phyloP scores from a whole-genome alignment of 2,888 invertebrate genomes.

The Tolmerus cingulatus region DNA sequence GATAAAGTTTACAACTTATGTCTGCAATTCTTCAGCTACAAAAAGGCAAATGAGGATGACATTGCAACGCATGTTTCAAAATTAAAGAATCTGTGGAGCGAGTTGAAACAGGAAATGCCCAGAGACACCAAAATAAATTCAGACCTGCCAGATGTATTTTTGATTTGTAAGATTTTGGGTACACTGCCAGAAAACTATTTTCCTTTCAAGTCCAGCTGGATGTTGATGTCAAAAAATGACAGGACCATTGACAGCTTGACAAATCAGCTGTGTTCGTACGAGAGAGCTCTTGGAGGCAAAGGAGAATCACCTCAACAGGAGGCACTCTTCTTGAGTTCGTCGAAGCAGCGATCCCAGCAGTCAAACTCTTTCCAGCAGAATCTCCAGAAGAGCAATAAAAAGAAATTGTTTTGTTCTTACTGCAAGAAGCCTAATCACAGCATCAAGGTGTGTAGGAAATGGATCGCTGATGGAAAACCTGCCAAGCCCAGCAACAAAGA shows the following conservation, averaged over 20 bases:
- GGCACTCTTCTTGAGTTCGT: no score
- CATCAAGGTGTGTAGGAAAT: slow-evolving; percentile 40
- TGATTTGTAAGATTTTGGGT: slow-evolving; percentile 52
- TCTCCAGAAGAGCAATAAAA: slow-evolving; percentile 7
- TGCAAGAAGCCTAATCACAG: slow-evolving; percentile 47
- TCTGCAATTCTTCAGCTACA: no score
- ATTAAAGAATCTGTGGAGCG: no score
- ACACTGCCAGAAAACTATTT: slow-evolving; percentile 50
- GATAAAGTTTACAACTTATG: no score
- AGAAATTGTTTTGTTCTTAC: slow-evolving; percentile 44
- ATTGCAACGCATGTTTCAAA: no score
- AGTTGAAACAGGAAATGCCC: slow-evolving; percentile 50
- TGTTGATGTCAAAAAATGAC: slow-evolving; percentile 52
- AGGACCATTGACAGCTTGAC: slow-evolving; percentile 19
- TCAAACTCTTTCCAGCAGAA: no score
- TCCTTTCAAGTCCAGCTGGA: slow-evolving; percentile 52
- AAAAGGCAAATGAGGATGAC: no score
- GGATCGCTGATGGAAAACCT: slow-evolving; percentile 47
- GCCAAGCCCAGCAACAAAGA: slow-evolving; percentile 32
- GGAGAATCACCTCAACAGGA: no score
- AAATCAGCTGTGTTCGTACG: slow-evolving; percentile 32
- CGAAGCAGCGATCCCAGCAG: no score
- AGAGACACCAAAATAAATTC: slow-evolving; percentile 50
- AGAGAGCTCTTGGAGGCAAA: background rate
- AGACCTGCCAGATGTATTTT: slow-evolving; percentile 51